Conservation (phyloP, 1,140 invertebrate species). For the Drosophila ercepeae region DNA sequence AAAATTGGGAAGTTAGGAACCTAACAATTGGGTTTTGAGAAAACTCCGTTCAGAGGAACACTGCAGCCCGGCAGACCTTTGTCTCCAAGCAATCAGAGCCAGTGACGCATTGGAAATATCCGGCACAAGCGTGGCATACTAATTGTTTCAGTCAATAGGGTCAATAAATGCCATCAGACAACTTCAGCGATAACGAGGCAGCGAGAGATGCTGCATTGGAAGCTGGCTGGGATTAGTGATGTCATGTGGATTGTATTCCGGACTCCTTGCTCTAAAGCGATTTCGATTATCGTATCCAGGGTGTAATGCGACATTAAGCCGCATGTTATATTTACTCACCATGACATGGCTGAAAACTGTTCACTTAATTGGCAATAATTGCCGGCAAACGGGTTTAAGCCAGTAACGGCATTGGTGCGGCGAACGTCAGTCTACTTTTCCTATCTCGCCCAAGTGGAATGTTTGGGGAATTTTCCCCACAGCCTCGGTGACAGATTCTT, state of each 20-base stretch:
- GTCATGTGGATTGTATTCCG: slow-evolving; percentile 21
- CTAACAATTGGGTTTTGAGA: neutral
- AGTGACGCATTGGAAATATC: slow-evolving; percentile 47
- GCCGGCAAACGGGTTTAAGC: slow-evolving; percentile 64
- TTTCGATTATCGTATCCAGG: slow-evolving; percentile 1
- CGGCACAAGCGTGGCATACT: slow-evolving; percentile 51
- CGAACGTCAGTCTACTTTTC: slow-evolving; percentile 18
- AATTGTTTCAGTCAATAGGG: slow-evolving; percentile 63
- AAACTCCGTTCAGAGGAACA: neutral
- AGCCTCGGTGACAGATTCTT: neutral
- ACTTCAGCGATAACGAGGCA: slow-evolving; percentile 9
- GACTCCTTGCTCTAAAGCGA: slow-evolving; percentile 12
- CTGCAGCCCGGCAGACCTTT: slow-evolving; percentile 39
- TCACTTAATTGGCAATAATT: slow-evolving; percentile 74
- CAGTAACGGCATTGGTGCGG: slow-evolving; percentile 40
- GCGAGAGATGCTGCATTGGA: slow-evolving; percentile 2
- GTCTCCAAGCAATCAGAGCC: slow-evolving; percentile 14
- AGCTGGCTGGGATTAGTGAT: slow-evolving; percentile 17
- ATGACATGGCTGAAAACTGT: slow-evolving; percentile 67
- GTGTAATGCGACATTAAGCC: slow-evolving; percentile 53
- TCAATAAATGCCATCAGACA: slow-evolving; percentile 33
- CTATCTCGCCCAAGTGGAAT: slow-evolving; percentile 12
- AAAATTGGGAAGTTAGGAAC: neutral
- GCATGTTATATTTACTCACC: slow-evolving; percentile 60
- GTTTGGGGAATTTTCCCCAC: slow-evolving; percentile 19